phyloP scores from a whole-genome alignment of 35 echinoderm and acorn worm genomes.

The Ptychodera flava region DNA sequence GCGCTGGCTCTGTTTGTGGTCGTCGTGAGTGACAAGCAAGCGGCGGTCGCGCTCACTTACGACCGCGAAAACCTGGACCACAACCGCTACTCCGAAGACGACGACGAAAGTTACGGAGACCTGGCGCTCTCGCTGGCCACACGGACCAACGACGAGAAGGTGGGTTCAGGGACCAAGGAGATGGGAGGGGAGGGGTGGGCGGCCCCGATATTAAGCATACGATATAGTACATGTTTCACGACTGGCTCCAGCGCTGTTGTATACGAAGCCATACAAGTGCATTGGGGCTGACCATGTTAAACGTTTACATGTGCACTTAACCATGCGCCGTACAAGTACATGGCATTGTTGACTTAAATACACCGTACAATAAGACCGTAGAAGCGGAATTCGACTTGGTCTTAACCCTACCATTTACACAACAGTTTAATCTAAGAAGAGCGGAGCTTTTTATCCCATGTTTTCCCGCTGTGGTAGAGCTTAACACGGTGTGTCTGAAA shows the following conservation, averaged over 20 bases:
- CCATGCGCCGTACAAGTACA: not conserved
- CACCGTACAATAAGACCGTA: not conserved
- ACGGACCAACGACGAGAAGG: not conserved
- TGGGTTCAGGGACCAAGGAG: not conserved
- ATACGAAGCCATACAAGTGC: not conserved
- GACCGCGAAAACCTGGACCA: not conserved
- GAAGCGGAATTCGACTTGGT: not conserved
- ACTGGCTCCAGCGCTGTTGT: not conserved
- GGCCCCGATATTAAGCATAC: too few species aligned
- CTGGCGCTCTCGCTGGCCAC: not conserved
- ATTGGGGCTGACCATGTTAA: not conserved
- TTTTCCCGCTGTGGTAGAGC: too few species aligned
- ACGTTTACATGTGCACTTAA: not conserved
- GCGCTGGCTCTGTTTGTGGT: not conserved
- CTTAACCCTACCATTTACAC: not conserved
- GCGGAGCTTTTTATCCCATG: not conserved
- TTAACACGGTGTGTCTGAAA: too few species aligned
- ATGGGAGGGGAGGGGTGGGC: too few species aligned
- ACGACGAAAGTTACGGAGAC: not conserved
- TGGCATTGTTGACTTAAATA: not conserved
- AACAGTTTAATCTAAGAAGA: not conserved
- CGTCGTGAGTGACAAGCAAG: not conserved
- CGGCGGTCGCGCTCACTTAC: not conserved
- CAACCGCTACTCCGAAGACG: not conserved
- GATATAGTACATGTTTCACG: too few species aligned